A percentile compares a stretch with the other conserved stretches of the same genome.
Conservation (phyloP, 2,888 invertebrate genomes). For the Zonitis immaculata region DNA sequence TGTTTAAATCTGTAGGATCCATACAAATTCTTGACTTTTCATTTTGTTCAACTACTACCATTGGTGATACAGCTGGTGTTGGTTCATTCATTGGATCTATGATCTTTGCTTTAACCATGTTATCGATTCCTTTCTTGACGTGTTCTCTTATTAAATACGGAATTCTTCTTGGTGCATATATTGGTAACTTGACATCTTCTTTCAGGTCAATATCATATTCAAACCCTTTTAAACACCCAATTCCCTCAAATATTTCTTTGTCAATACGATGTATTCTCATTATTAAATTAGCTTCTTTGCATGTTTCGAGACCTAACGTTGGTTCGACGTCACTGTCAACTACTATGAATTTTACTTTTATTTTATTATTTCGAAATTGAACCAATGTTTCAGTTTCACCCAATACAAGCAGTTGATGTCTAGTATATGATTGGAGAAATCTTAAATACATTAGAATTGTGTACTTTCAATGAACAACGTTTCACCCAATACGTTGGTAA, state of each 20-base stretch:
- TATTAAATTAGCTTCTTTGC: not conserved
- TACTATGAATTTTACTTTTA: not conserved
- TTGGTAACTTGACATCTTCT: not conserved
- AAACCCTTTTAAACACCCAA: not conserved
- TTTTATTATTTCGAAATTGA: not conserved
- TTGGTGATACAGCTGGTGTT: constrained; percentile 6
- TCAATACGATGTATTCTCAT: not conserved
- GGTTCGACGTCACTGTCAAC: not conserved
- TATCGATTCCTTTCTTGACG: constrained; percentile 5
- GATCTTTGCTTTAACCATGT: constrained; percentile 1
- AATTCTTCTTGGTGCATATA: not conserved
- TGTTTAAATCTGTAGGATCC: constrained; percentile 10
- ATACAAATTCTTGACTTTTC: constrained; percentile 10
- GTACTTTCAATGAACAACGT: no score
- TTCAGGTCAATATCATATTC: not conserved
- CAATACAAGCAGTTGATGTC: not conserved
- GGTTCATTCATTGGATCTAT: not conserved
- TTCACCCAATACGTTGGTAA: no score
- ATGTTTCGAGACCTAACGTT: not conserved
- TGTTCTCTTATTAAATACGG: constrained; percentile 4
- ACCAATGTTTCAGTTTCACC: not conserved
- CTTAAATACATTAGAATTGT: no score
- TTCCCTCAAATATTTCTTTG: not conserved
- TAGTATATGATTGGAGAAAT: no score
- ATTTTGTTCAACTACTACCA: constrained; percentile 9